phyloP scores from a whole-genome alignment of 2,888 invertebrate genomes.

The Drepana falcataria region DNA sequence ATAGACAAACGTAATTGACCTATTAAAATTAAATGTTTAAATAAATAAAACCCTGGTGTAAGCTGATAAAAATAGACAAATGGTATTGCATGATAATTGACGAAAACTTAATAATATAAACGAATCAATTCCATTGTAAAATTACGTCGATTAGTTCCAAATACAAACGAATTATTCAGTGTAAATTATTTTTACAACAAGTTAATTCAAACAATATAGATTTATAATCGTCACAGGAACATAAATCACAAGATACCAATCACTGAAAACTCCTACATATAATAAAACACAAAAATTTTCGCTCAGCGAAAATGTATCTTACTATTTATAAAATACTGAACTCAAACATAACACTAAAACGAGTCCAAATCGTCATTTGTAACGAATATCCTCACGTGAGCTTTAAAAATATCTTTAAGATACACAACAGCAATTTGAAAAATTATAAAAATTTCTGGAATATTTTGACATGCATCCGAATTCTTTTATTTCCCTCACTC shows the following conservation, averaged over 20 bases:
- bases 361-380: slow-evolving; percentile 14
- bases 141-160: slow-evolving; percentile 10
- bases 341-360: slow-evolving; percentile 35
- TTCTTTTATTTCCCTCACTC: too few species aligned
- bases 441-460: too few species aligned
- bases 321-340: slow-evolving; percentile 56
- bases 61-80: slow-evolving; percentile 10
- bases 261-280: slow-evolving; percentile 39
- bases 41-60: slow-evolving; percentile 23
- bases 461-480: too few species aligned
- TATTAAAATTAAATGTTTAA: slow-evolving; percentile 30
- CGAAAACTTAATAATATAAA: slow-evolving; percentile 14
- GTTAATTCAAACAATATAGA: slow-evolving; percentile 13
- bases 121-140: slow-evolving; percentile 14
- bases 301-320: slow-evolving; percentile 63
- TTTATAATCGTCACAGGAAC: slow-evolving; percentile 60
- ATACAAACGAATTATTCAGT: slow-evolving; percentile 4
- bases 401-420: background rate
- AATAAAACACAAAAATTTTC: slow-evolving; percentile 44
- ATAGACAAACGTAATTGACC: slow-evolving; percentile 32
- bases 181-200: slow-evolving; percentile 13
- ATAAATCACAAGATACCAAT: slow-evolving; percentile 67
- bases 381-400: background rate
- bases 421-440: background rate
- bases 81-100: slow-evolving; percentile 15